Evolutionary conservation across 2,113 vertebrate genomes (phyloP).

Genomic region (Drymodes brunneopygia): DNA sequence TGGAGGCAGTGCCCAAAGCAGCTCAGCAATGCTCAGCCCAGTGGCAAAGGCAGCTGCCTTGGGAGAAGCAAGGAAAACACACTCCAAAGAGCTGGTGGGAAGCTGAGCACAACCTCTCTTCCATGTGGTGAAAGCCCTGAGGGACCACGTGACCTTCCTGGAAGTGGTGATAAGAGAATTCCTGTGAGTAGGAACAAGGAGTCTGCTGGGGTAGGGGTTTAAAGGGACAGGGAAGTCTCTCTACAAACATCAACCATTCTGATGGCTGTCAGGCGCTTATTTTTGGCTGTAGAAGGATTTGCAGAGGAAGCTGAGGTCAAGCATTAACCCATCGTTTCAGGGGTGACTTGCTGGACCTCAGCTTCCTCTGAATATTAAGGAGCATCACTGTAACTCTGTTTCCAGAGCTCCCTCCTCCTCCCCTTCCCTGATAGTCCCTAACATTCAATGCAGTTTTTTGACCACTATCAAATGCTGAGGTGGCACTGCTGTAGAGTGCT

Average conservation of each 20-base stretch:
- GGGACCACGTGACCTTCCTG: background rate
- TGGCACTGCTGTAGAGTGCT: background rate
- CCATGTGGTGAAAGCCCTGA: background rate
- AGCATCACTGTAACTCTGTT: background rate
- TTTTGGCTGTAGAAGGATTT: background rate
- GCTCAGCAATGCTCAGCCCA: background rate
- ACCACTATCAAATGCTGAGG: background rate
- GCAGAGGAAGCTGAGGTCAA: background rate
- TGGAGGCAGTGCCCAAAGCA: background rate
- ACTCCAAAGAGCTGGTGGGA: background rate
- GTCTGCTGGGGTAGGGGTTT: background rate
- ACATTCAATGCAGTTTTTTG: background rate
- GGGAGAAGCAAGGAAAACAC: background rate
- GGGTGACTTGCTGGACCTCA: no score
- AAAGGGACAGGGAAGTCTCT: background rate
- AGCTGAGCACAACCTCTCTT: background rate
- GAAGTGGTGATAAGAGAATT: slow-evolving; percentile 13
- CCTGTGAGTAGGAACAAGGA: background rate
- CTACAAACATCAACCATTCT: background rate
- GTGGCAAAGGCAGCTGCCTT: background rate
- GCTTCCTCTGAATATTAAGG: background rate
- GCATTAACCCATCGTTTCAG: background rate
- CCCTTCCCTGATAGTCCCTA: background rate
- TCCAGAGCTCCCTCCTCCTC: background rate
- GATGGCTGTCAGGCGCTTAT: background rate